Conservation (phyloP, 2,797 vertebrate species). For the Poliocrania exsul region DNA sequence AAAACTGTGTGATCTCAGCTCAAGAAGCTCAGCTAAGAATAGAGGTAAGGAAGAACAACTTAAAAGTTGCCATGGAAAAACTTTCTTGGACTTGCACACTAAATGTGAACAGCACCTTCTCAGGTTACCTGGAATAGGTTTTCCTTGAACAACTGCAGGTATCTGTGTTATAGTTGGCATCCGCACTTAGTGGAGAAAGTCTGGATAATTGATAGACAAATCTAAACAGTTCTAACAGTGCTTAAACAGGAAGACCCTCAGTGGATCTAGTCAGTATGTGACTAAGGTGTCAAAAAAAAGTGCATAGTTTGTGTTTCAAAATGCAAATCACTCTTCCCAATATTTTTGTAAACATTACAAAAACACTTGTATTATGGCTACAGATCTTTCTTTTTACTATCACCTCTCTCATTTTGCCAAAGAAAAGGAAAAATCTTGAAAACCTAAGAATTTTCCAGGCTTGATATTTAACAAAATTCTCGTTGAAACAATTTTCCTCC, state of each 20-base stretch:
- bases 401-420: not conserved
- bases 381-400: not conserved
- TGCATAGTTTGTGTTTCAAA: not conserved
- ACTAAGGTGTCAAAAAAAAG: not conserved
- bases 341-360: not conserved
- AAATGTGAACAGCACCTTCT: not conserved
- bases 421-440: not conserved
- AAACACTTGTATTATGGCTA: not conserved
- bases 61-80: not conserved
- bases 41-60: not conserved
- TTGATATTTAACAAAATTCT: not conserved
- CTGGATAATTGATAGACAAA: not conserved
- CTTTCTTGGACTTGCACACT: not conserved
- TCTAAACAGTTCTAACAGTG: not conserved
- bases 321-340: not conserved
- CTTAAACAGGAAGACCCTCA: not conserved
- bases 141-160: not conserved
- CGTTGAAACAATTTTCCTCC: not conserved
- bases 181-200: not conserved
- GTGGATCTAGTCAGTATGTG: not conserved
- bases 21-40: not conserved
- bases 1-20: not conserved
- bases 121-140: not conserved
- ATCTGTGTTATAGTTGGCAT: not conserved
- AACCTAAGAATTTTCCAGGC: not conserved